Evolutionary conservation across 2,113 vertebrate species (phyloP).

Genomic region (Crocuta crocuta): DNA sequence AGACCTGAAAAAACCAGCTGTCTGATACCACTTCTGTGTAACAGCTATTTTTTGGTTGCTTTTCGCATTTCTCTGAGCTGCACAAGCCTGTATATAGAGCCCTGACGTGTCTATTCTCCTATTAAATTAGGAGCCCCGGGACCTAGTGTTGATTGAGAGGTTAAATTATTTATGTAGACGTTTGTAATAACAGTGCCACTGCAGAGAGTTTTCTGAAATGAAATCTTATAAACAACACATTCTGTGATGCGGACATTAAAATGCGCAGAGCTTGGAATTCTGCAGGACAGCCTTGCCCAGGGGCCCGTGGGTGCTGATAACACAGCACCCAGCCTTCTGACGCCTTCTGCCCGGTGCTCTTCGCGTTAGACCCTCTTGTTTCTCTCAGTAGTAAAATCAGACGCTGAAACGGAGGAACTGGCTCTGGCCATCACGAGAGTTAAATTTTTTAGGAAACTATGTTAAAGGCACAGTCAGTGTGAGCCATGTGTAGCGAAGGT

Average conservation of each 20-base stretch:
- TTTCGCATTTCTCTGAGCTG: background rate
- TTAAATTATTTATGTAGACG: background rate
- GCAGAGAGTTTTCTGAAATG: background rate
- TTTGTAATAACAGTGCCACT: background rate
- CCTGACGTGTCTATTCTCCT: background rate
- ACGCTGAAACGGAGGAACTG: background rate
- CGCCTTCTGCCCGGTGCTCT: accelerated
- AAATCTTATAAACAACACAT: background rate
- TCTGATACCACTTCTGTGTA: background rate
- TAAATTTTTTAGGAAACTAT: background rate
- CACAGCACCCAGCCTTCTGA: background rate
- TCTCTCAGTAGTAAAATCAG: background rate
- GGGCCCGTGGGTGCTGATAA: accelerated
- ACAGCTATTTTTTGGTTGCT: background rate
- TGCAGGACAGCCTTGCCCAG: accelerated
- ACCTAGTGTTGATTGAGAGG: background rate
- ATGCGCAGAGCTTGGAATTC: accelerated
- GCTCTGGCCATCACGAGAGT: background rate
- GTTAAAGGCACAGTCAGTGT: background rate
- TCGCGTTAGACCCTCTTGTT: background rate
- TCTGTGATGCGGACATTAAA: accelerated
- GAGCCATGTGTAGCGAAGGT: background rate
- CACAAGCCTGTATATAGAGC: accelerated
- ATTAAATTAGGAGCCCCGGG: background rate
- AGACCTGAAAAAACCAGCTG: background rate